Evolutionary conservation across 2,113 vertebrate genomes (phyloP).

Genomic region (Todiramphus saurophagus): DNA sequence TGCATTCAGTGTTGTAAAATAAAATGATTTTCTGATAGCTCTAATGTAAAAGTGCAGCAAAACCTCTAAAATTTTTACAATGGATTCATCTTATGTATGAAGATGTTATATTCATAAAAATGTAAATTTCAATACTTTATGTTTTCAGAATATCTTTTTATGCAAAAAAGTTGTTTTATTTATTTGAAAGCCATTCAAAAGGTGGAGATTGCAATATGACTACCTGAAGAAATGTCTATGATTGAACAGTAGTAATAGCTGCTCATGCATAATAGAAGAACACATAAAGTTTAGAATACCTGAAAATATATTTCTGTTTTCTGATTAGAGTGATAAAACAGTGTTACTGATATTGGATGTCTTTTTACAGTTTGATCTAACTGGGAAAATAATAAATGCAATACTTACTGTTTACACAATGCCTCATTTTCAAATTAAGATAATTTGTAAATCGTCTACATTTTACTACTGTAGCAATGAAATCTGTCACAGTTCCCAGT

Average conservation of each 20-base stretch:
- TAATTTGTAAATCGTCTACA: slow-evolving; percentile 20
- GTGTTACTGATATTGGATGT: neutral
- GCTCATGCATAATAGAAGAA: slow-evolving; percentile 43
- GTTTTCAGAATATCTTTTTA: neutral
- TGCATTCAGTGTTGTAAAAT: neutral
- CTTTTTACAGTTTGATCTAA: slow-evolving; percentile 15
- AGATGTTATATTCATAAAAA: neutral
- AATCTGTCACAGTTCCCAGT: neutral
- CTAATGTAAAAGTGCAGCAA: neutral
- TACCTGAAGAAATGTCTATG: neutral
- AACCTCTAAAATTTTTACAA: neutral
- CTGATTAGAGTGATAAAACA: slow-evolving; percentile 27
- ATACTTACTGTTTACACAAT: slow-evolving; percentile 1
- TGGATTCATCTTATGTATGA: neutral
- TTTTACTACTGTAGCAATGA: neutral
- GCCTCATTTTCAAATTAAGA: slow-evolving; percentile 4
- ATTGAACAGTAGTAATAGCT: neutral
- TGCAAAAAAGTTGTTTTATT: neutral
- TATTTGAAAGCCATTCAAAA: slow-evolving; percentile 4
- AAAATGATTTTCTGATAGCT: neutral
- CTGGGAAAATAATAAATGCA: slow-evolving; percentile 4
- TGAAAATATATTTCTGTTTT: slow-evolving; percentile 10
- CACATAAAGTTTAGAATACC: neutral
- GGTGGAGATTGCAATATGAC: neutral
- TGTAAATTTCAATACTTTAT: slow-evolving; percentile 23